Conservation (phyloP, 2,888 invertebrate species). For the Zonitis immaculata region DNA sequence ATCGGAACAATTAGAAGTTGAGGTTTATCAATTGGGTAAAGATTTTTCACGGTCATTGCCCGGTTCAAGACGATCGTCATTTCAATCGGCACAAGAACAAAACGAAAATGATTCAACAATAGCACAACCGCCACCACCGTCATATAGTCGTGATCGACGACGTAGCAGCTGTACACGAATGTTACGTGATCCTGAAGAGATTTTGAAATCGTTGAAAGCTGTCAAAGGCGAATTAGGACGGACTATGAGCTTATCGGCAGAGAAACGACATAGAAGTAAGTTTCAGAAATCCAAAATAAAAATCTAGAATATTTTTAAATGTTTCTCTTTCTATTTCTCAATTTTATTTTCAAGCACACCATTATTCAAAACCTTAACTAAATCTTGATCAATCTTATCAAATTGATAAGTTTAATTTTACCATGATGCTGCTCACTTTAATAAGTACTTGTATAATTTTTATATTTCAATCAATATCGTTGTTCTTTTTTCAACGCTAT, state of each 20-base stretch:
- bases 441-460: background rate
- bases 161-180: conserved; percentile 74
- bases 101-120: conserved; percentile 48
- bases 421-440: background rate
- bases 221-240: conserved; percentile 79
- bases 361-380: background rate
- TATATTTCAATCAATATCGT: conserved; percentile 3
- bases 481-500: conserved; percentile 24
- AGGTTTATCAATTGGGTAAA: conserved; percentile 75
- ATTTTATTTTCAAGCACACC: conserved; percentile 12
- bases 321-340: no score
- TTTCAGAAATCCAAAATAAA: no score
- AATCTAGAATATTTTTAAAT: no score
- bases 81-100: conserved; percentile 61
- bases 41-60: conserved; percentile 83
- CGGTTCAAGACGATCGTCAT: conserved; percentile 78
- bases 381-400: background rate
- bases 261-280: conserved; percentile 57
- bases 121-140: conserved; percentile 54
- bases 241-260: conserved; percentile 72
- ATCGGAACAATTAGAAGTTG: conserved; percentile 77
- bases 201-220: conserved; percentile 72
- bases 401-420: background rate
- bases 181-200: conserved; percentile 76
- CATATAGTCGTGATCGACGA: conserved; percentile 65